Evolutionary conservation across 1,140 invertebrate species (phyloP), one percentile per base, ranked within the genome.

Genomic region (Spodoptera frugiperda): DNA sequence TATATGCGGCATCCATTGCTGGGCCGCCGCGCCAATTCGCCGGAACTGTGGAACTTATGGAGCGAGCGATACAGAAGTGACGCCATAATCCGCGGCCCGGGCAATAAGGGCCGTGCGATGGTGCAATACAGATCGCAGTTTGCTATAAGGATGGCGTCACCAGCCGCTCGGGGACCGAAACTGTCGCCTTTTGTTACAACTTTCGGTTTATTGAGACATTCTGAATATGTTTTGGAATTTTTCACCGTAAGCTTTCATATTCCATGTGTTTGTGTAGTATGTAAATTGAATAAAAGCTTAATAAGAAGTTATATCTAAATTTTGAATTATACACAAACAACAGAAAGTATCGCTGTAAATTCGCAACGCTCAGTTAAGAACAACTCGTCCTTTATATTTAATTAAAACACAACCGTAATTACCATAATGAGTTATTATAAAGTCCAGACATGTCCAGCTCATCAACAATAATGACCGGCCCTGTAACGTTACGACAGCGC

Each of bases 341-440:
- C 9, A 53, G 25, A 25, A 53, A 53, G 51, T 21, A 39, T 39
- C 33, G 25, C 25, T 25, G 49, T 11, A 6, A 30, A 33, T 25
- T 12, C 9, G 5, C 33, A 3, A 14, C 3, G 30, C 14, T 15
- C 9, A n/a, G 10, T 25, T 10, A 39, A 15, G 30, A 39, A 63
- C 30, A 63, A 57, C 21, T 25, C 21, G 19, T 12, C 21, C 21
- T 21, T 25, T 5, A 30, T 30, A 14, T 57, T 57, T 30, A 57
- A 57, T 57, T 21, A 14, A 57, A 57, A 39, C 15, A 44, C n/a
- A 44, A 33, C 15, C 21, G 21, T 44, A 63, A 63, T 63, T 63
- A 63, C n/a, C 59, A 44, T 67, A 48, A 67, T 48, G 39, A 67
- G 39, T 49, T 67, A 67, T 67, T 67, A 67, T 48, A 67, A 67